Evolutionary conservation across 2,888 invertebrate species (phyloP).

Genomic region (Endotricha flammealis): DNA sequence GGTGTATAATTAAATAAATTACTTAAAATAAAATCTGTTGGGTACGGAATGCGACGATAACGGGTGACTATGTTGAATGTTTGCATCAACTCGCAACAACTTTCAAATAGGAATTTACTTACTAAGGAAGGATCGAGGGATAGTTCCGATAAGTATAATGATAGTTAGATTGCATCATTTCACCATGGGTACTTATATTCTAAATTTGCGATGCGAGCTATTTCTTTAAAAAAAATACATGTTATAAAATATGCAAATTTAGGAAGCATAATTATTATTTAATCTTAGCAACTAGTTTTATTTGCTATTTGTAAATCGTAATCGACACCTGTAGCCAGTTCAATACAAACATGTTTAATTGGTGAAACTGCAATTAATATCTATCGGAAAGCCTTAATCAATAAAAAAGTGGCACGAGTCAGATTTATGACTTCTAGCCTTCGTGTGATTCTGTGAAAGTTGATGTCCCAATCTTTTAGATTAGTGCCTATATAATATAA

Average conservation of each 20-base stretch:
- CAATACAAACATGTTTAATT: conserved; percentile 9
- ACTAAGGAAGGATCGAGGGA: no score
- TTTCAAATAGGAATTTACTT: no score
- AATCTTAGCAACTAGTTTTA: neutral
- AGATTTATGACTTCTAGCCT: conserved; percentile 15
- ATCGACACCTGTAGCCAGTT: conserved; percentile 7
- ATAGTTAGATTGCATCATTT: no score
- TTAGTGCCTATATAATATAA: neutral
- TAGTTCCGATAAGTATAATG: no score
- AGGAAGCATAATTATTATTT: neutral
- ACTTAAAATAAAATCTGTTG: no score
- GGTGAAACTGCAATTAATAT: conserved; percentile 14
- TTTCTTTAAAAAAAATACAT: no score
- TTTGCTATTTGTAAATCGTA: conserved; percentile 5
- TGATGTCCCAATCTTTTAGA: conserved; percentile 7
- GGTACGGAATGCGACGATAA: no score
- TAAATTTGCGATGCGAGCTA: no score
- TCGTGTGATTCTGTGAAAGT: conserved; percentile 13
- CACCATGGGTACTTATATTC: no score
- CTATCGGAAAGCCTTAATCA: conserved; percentile 9
- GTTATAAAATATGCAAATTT: neutral
- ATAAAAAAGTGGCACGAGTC: conserved; percentile 15
- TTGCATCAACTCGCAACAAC: no score
- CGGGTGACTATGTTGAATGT: no score
- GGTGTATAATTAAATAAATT: no score